These are phyloP conservation scores for Ectemnius lituratus DNA, from an alignment of 2,888 invertebrate genomes.

Conservation along the genomic window DNA sequence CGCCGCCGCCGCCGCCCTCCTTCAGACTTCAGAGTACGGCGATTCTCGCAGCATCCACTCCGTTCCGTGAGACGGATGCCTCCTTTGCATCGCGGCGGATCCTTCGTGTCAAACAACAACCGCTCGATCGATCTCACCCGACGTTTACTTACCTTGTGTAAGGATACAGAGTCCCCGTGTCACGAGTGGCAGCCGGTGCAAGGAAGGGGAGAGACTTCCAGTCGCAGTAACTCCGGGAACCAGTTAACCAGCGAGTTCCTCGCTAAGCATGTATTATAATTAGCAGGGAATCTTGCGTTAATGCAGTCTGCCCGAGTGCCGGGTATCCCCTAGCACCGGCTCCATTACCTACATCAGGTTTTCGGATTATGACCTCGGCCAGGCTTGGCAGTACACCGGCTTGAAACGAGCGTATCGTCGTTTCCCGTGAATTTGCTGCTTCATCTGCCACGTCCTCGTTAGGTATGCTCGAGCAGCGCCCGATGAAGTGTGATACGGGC, in stretches of 20 bases:
- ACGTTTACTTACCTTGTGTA: constrained; percentile 35
- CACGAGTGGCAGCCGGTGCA: constrained; percentile 1
- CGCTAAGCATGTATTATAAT: constrained; percentile 28
- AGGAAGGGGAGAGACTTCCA: too few species aligned
- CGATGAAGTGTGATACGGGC: too few species aligned
- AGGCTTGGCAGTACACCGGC: not conserved
- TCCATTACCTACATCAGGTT: constrained; percentile 1
- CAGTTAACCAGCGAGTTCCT: constrained; percentile 32
- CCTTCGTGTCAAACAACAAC: constrained; percentile 30
- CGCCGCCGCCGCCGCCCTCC: constrained; percentile 3
- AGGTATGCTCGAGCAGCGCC: too few species aligned
- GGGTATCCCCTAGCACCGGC: constrained; percentile 5
- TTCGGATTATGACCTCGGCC: constrained; percentile 3
- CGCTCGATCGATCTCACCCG: constrained; percentile 42
- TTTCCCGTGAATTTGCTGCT: constrained; percentile 26
- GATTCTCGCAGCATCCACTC: too few species aligned
- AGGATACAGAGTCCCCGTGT: constrained; percentile 31
- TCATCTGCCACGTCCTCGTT: constrained; percentile 8
- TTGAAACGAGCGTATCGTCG: not conserved
- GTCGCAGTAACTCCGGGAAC: constrained; percentile 11
- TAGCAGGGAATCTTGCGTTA: constrained; percentile 39
- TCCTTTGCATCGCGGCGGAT: constrained; percentile 38
- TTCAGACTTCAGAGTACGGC: too few species aligned
- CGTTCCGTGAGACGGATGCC: constrained; percentile 14
- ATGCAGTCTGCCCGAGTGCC: constrained; percentile 6